These are phyloP conservation scores for Drosophila athabasca DNA, from an alignment of 1,140 invertebrate species.

Conservation along the genomic window DNA sequence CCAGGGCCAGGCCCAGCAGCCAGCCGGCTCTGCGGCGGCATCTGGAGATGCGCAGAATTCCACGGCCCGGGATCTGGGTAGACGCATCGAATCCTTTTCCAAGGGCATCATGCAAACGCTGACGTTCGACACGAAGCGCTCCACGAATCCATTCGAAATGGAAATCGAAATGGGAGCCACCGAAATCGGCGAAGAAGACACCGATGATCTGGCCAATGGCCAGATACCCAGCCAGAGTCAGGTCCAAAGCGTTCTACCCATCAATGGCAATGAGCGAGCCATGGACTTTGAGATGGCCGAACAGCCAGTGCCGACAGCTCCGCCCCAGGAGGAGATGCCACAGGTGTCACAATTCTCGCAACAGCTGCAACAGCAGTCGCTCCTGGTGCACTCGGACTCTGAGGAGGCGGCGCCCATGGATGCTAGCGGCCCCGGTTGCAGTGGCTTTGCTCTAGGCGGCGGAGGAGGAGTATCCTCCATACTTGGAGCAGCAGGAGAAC, in stretches of 20 bases:
- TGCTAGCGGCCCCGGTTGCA: not conserved
- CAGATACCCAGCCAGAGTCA: constrained; percentile 37
- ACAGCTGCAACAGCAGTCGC: not conserved
- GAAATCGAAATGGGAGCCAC: constrained; percentile 83
- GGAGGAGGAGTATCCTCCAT: constrained; percentile 5
- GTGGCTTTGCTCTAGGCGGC: constrained; percentile 13
- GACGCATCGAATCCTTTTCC: constrained; percentile 82
- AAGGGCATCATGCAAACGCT: constrained; percentile 83
- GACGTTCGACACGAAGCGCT: constrained; percentile 80
- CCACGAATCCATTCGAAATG: constrained; percentile 83
- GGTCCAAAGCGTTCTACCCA: constrained; percentile 34
- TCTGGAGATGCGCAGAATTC: constrained; percentile 64
- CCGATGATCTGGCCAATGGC: constrained; percentile 69
- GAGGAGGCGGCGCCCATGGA: constrained; percentile 54
- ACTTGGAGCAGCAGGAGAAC: too few relatives aligned
- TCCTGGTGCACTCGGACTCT: constrained; percentile 56
- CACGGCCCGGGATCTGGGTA: constrained; percentile 75
- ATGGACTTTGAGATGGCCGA: constrained; percentile 71
- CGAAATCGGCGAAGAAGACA: constrained; percentile 79
- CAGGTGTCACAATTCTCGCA: constrained; percentile 1
- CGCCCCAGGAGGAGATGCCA: not conserved
- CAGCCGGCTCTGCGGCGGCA: too few relatives aligned
- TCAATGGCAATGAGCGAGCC: constrained; percentile 79
- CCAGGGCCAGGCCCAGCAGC: too few relatives aligned
- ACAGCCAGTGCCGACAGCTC: constrained; percentile 13